Evolutionary conservation across 2,888 invertebrate species (phyloP).

Genomic region (Halictus ligatus): DNA sequence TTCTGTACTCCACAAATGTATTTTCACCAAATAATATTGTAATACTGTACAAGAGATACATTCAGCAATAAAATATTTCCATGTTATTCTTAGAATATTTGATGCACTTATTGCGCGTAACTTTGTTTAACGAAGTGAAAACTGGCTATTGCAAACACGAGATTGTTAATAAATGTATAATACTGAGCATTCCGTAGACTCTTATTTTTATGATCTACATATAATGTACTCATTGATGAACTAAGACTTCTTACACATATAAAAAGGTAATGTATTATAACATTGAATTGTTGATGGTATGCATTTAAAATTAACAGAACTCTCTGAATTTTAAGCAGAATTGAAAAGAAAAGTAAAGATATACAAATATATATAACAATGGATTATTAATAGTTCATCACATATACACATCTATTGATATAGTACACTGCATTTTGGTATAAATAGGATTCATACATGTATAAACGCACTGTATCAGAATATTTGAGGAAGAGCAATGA

Average conservation of each 20-base stretch:
- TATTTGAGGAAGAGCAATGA: constrained; percentile 69
- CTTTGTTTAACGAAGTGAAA: constrained; percentile 12
- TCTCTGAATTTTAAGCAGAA: constrained; percentile 27
- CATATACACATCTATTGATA: constrained; percentile 56
- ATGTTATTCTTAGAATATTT: constrained; percentile 23
- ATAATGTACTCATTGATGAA: constrained; percentile 1
- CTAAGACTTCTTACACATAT: neutral
- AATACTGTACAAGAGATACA: constrained; percentile 33
- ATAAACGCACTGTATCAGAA: constrained; percentile 59
- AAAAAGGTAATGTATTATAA: constrained; percentile 20
- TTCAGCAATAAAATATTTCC: constrained; percentile 10
- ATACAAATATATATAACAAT: constrained; percentile 42
- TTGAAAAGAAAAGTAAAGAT: constrained; percentile 27
- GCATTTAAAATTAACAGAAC: constrained; percentile 14
- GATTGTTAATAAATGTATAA: constrained; percentile 31
- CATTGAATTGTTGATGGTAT: constrained; percentile 6
- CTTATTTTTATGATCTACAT: constrained; percentile 15
- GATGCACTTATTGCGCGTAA: constrained; percentile 2
- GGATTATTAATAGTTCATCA: constrained; percentile 56
- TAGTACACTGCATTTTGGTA: constrained; percentile 56
- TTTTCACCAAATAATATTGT: constrained; percentile 32
- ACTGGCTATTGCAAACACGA: neutral
- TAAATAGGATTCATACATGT: constrained; percentile 62
- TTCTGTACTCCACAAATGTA: constrained; percentile 34
- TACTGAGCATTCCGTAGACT: constrained; percentile 35